Evolutionary conservation across 2,113 vertebrate species (phyloP).

Genomic region (Apteryx mantelli): DNA sequence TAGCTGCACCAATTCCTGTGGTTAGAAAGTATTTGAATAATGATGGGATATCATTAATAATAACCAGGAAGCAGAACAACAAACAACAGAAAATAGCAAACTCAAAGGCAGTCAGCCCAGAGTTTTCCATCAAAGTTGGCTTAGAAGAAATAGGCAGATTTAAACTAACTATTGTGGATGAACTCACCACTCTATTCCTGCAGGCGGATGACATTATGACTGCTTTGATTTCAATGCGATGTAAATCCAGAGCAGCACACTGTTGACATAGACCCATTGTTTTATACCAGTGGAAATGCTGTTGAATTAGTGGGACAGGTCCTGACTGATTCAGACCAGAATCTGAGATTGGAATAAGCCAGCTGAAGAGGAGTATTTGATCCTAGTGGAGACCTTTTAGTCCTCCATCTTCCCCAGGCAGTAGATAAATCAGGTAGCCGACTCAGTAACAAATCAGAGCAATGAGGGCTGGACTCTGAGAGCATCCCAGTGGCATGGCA

Average conservation of each 20-base stretch:
- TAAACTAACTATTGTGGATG: constrained; percentile 9
- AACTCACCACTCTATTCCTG: constrained; percentile 17
- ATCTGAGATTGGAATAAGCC: background rate
- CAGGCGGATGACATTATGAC: constrained; percentile 32
- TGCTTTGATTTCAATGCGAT: constrained; percentile 32
- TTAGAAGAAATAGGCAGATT: background rate
- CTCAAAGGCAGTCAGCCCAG: background rate
- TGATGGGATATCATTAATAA: constrained; percentile 45
- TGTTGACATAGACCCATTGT: constrained; percentile 47
- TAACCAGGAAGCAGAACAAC: constrained; percentile 50
- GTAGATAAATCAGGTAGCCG: background rate
- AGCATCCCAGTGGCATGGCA: background rate
- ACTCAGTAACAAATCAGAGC: background rate
- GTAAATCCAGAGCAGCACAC: background rate
- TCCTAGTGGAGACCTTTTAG: background rate
- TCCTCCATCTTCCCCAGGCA: background rate
- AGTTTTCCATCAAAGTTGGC: constrained; percentile 29
- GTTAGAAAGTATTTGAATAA: constrained; percentile 61
- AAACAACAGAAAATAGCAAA: constrained; percentile 45
- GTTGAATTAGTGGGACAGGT: constrained; percentile 2
- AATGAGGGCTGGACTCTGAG: background rate
- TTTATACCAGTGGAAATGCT: background rate
- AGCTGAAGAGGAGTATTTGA: background rate
- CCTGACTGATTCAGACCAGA: constrained; percentile 39
- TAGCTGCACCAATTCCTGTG: constrained; percentile 51